Base-by-base conservation (phyloP, 2,113 vertebrate species). In the Nycticorax nycticorax region DNA sequence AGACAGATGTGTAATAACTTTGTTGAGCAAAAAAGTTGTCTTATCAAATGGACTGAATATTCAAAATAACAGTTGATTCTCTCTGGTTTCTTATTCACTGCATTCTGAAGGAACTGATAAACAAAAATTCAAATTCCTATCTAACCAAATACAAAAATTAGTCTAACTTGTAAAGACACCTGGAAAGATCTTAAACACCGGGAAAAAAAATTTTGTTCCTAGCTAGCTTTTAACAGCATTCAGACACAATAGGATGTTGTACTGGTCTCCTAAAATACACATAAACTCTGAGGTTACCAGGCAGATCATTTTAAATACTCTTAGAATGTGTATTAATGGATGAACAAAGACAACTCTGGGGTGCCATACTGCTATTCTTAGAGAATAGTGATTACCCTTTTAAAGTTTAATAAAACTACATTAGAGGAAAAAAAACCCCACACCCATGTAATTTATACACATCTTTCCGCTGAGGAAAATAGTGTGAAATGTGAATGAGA, bases 81-180 rank as follows among this genome's bases (percentile, higher is more conserved):
- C 52, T 88, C 79, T 76, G 33, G 21, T 66, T 96, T 89, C 52
- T 64, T 73, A n/a, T 56, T 74, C 60, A 50, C 13, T 66, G 28
- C 8, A 47, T 76, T 82, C 43, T 79, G 57, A 90, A 82, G 39
- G 62, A 90, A 79, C 47, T 50, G 88, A 86, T 74, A 90, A 76
- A 41, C 5, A 80, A 80, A 95, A 88, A 28, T 56, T 78, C 69
- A 88, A 86, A 80, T 89, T 64, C n/a, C 15, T 84, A 69, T 43
- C 60, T 57, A 76, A 89, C 50, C 32, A 68, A 79, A 80, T 35
- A 68, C 6, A 52, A 93, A 96, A 93, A 93, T 30, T 22, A 85
- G 63, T 86, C 64, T 92, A 91, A 93, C 64, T 93, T 74, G 33
- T 78, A 91, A 96, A 91, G 63, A 96, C 23, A 92, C 39, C 50